A percentile compares a stretch with the other conserved stretches of the same genome.
Evolutionary conservation across 2,797 vertebrate genomes (phyloP).

Genomic region (Distichodus sexfasciatus): DNA sequence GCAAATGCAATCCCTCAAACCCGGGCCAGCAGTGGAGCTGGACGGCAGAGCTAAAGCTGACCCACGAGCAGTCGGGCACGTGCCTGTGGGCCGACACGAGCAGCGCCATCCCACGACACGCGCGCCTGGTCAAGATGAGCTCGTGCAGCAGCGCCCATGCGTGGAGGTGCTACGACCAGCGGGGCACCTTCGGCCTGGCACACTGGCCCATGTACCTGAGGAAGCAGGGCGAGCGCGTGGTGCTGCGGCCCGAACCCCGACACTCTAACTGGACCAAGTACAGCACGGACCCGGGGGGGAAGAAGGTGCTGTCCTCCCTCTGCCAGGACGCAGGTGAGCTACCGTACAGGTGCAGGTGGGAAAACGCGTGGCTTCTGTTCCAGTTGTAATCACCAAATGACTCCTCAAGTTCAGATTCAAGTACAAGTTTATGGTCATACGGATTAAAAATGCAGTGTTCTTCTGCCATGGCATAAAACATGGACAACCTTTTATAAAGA

Average conservation of each 20-base stretch:
- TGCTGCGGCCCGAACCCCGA: slow-evolving; percentile 69
- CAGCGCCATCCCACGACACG: slow-evolving; percentile 56
- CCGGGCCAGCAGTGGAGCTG: slow-evolving; percentile 81
- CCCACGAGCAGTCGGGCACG: slow-evolving; percentile 66
- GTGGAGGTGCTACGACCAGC: slow-evolving; percentile 76
- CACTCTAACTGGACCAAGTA: slow-evolving; percentile 81
- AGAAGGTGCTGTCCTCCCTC: slow-evolving; percentile 61
- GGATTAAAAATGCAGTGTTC: no score
- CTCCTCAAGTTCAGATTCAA: no score
- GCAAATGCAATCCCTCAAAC: slow-evolving; percentile 68
- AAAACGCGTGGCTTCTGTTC: neutral
- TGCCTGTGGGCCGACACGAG: slow-evolving; percentile 75
- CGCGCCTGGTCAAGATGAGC: slow-evolving; percentile 56
- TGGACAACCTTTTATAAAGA: no score
- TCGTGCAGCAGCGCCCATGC: slow-evolving; percentile 71
- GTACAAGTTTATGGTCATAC: no score
- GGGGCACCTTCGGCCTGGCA: slow-evolving; percentile 73
- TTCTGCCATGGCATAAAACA: no score
- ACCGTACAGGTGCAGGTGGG: neutral
- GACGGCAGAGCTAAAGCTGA: slow-evolving; percentile 69
- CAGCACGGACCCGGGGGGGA: slow-evolving; percentile 64
- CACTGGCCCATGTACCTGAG: slow-evolving; percentile 76
- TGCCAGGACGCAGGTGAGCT: slow-evolving; percentile 75
- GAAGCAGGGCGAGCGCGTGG: slow-evolving; percentile 73
- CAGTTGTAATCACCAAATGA: neutral